Conservation (phyloP, 1,140 invertebrate genomes). For the Procambarus virginalis region DNA sequence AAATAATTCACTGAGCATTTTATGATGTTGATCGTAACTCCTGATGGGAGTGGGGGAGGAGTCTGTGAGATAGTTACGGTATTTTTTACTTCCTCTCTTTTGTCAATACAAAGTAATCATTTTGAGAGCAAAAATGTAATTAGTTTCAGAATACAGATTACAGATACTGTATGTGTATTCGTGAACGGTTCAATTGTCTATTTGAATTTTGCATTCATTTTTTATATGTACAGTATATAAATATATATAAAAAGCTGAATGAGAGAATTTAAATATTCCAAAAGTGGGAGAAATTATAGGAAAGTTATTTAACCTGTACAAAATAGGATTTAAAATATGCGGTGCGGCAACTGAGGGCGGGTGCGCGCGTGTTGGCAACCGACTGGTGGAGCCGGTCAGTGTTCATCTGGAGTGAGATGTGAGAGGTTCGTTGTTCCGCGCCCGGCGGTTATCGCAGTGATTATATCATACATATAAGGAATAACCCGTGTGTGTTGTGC, state of each 20-base stretch:
- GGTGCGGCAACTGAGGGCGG: too few species aligned
- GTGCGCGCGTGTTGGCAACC: too few species aligned
- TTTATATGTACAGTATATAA: too few species aligned
- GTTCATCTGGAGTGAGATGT: conserved; percentile 23
- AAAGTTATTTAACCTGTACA: too few species aligned
- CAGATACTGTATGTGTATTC: too few species aligned
- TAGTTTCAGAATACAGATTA: neutral
- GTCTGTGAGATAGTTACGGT: neutral
- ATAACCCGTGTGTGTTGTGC: conserved; percentile 36
- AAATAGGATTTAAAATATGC: too few species aligned
- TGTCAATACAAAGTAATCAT: neutral
- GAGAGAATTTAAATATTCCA: too few species aligned
- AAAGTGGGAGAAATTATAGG: too few species aligned
- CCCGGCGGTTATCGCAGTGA: conserved; percentile 30
- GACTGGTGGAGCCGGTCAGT: neutral
- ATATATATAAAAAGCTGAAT: too few species aligned
- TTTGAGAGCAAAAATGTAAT: neutral
- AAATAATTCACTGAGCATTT: neutral
- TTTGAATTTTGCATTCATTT: too few species aligned
- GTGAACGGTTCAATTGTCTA: too few species aligned
- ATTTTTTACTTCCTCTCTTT: neutral
- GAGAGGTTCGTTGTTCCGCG: conserved; percentile 11
- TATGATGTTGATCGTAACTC: neutral
- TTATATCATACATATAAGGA: conserved; percentile 37
- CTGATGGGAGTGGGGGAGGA: neutral